Base-by-base conservation (phyloP, 2,113 vertebrate species). In the Phalacrocorax aristotelis region DNA sequence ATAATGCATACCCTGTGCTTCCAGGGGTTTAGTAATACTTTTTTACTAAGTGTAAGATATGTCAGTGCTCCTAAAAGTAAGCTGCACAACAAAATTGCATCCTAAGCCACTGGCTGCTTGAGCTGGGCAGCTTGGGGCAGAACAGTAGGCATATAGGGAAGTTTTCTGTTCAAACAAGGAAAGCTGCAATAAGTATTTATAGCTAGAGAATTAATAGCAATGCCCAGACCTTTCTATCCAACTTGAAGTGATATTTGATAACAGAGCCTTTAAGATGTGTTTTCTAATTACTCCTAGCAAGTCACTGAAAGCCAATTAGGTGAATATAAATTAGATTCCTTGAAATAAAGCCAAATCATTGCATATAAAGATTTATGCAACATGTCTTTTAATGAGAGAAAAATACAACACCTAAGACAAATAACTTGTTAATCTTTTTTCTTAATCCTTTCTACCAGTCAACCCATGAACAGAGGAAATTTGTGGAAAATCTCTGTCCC, bases 311-410 rank as follows among this genome's bases (percentile, higher is more conserved):
- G 4, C 2, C 51, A 83, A 27, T 72, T 80, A 91, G 66, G 44
- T 90, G 16, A 91, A 83, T 12, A 12, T 10, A 95, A 95, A 93
- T 89, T 94, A 27, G 60, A 84, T 85, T 95, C 4, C 22, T 70
- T 83, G 70, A 97, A 96, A 62, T 38, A 92, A 96, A 94, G 38
- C 5, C 26, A 90, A 90, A 89, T 75, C 9, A 72, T 57, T 92
- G 44, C 15, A 20, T 94, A 96, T 76, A 76, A 94, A 95, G 18
- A 76, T 13, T 12, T 74, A 79, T 58, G 71, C 6, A 96, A 85
- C 2, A 25, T 54, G 3, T 2, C 70, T 93, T 96, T 97, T 92
- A 95, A 92, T 87, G 9, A 95, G 10, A 81, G 29, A 89, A 84
- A 92, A 55, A 7, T 30, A n/a, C 4, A 78, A 32, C 52, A 70